Conservation (phyloP, 1,140 invertebrate species). For the Drosophila gunungcola region DNA sequence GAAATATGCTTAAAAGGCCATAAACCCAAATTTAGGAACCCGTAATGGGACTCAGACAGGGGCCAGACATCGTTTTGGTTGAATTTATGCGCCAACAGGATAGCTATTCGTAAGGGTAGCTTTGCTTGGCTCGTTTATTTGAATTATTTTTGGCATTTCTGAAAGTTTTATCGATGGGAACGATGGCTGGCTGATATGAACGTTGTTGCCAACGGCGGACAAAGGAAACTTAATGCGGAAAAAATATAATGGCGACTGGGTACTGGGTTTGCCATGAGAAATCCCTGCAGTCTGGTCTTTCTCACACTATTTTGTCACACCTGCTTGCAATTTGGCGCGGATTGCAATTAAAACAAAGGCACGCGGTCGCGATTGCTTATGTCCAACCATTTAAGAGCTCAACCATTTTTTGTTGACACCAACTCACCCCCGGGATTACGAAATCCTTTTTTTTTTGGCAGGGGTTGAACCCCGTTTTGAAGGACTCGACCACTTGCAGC, state of each 20-base stretch:
- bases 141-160: slow-evolving; percentile 50
- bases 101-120: slow-evolving; percentile 55
- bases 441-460: slow-evolving; percentile 22
- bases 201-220: slow-evolving; percentile 53
- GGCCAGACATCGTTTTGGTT: slow-evolving; percentile 31
- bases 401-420: slow-evolving; percentile 76
- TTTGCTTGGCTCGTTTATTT: slow-evolving; percentile 33
- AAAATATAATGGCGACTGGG: slow-evolving; percentile 3
- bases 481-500: slow-evolving; percentile 71
- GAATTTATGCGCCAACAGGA: slow-evolving; percentile 58
- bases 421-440: slow-evolving; percentile 49
- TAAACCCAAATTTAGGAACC: slow-evolving; percentile 58
- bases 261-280: slow-evolving; percentile 17
- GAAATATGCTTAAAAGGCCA: slow-evolving; percentile 75
- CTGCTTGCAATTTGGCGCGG: slow-evolving; percentile 31
- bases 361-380: slow-evolving; percentile 56
- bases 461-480: slow-evolving; percentile 27
- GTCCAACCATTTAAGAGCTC: slow-evolving; percentile 36
- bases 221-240: slow-evolving; percentile 56
- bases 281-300: slow-evolving; percentile 36
- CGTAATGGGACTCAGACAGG: slow-evolving; percentile 51
- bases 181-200: slow-evolving; percentile 34
- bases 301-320: slow-evolving; percentile 70
- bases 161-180: slow-evolving; percentile 59
- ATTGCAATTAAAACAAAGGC: slow-evolving; percentile 53